Evolutionary conservation across 2,113 vertebrate species (phyloP).

Genomic region (Castor canadensis): DNA sequence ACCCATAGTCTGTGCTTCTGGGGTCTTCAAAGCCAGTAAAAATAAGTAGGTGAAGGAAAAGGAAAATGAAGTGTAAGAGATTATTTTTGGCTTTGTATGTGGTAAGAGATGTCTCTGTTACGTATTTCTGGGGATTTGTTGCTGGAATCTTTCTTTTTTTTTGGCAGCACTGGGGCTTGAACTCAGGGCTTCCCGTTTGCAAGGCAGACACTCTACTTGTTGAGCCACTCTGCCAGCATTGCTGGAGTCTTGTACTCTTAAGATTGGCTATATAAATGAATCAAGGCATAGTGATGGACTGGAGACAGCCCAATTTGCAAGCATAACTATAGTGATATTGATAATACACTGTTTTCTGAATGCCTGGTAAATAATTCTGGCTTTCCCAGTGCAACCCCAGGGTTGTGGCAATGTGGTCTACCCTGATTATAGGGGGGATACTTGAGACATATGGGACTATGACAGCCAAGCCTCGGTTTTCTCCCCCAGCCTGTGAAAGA

Average conservation of each 20-base stretch:
- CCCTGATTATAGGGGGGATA: background rate
- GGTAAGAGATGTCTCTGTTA: background rate
- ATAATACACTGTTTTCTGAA: background rate
- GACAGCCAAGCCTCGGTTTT: background rate
- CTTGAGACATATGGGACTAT: background rate
- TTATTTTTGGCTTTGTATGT: background rate
- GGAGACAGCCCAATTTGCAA: background rate
- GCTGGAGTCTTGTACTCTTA: too few relatives aligned
- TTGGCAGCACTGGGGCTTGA: too few relatives aligned
- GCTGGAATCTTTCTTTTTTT: background rate
- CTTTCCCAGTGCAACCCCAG: background rate
- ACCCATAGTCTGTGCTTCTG: background rate
- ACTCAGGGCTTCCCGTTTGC: too few relatives aligned
- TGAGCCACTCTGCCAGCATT: too few relatives aligned
- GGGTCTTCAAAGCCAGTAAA: background rate
- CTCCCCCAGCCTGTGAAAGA: background rate
- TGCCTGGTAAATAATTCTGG: accelerated
- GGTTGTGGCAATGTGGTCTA: background rate
- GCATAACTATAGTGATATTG: background rate
- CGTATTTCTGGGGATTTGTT: background rate
- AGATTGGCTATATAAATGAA: background rate
- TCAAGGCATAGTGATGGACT: background rate
- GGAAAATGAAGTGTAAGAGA: background rate
- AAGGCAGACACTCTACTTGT: too few relatives aligned
- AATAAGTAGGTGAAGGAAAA: background rate